phyloP scores from a whole-genome alignment of 2,797 vertebrate genomes.

The Molossus molossus region DNA sequence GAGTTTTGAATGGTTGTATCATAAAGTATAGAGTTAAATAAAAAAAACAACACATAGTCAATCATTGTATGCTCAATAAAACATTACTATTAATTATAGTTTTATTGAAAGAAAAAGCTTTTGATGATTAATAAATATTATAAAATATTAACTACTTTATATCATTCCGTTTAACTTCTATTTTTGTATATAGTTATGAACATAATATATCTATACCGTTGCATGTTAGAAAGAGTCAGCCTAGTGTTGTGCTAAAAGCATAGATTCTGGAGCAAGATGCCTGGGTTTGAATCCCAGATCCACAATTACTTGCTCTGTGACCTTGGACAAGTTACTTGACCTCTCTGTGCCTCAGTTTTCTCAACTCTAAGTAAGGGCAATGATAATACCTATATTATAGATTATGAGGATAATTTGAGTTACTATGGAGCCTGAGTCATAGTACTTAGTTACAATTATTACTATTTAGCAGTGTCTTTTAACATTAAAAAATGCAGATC shows the following conservation, averaged over 20 bases:
- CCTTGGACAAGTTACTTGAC: no score
- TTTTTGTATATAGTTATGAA: background rate
- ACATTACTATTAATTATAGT: background rate
- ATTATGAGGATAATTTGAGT: background rate
- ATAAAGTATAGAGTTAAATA: background rate
- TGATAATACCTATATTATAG: background rate
- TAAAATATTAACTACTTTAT: conserved; percentile 6
- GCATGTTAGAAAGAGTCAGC: background rate
- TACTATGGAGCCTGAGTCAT: background rate
- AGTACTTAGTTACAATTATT: background rate
- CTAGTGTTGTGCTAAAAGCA: background rate
- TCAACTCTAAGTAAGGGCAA: no score
- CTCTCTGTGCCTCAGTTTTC: no score
- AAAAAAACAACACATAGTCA: background rate
- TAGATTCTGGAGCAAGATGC: background rate
- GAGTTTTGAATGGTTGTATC: background rate
- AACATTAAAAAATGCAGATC: background rate
- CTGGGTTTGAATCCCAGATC: background rate
- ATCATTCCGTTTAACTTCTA: background rate
- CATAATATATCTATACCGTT: background rate
- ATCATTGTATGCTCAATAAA: conserved; percentile 10
- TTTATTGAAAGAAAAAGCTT: background rate
- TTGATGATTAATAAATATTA: background rate
- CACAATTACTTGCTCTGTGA: background rate
- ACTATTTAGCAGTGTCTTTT: background rate